Evolutionary conservation across 2,113 vertebrate species (phyloP), one percentile per base, ranked within the genome.

Genomic region (Chauna torquata): DNA sequence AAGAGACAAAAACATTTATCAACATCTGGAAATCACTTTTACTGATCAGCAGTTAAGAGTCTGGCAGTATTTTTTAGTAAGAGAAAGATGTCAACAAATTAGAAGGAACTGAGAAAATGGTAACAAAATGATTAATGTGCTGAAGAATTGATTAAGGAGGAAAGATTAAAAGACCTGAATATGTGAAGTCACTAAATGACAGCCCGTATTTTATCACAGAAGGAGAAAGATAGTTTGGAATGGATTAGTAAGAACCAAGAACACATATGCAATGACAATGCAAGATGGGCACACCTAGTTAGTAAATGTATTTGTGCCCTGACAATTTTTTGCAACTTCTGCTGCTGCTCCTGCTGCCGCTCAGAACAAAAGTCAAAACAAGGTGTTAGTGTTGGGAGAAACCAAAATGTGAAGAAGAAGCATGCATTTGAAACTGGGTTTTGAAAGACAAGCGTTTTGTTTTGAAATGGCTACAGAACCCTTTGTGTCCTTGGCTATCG

Each of bases 61-160:
- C 24, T 85, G 58, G 40, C 40, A 71, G 27, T 49, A 71, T 74
- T 68, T 92, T 50, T 47, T 55, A 81, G 81, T 72, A 79, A n/a
- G 22, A 85, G 71, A 66, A 83, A 70, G 36, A 69, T 25, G 30
- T 80, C 82, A 92, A 66, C 65, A 95, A 70, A 88, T 62, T 16
- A 88, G 64, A 91, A 95, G 50, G 88, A 93, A 90, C 30, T 38
- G 58, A 81, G 68, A 88, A 80, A 96, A 88, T 8, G 13, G 17
- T 70, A 90, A 83, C 64, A 86, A 86, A 78, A n/a, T 86, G 49
- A 90, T 78, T 71, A 75, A 86, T 55, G 17, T 24, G 8, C 55
- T 81, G 79, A 81, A 90, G 40, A 72, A 84, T 11, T 92, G 42
- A 88, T 91, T 84, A 62, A 93, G 47, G 72, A 91, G 14, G 52